These are phyloP conservation scores for Epinephelus lanceolatus DNA, from an alignment of 2,113 vertebrate genomes.

Conservation along the genomic window DNA sequence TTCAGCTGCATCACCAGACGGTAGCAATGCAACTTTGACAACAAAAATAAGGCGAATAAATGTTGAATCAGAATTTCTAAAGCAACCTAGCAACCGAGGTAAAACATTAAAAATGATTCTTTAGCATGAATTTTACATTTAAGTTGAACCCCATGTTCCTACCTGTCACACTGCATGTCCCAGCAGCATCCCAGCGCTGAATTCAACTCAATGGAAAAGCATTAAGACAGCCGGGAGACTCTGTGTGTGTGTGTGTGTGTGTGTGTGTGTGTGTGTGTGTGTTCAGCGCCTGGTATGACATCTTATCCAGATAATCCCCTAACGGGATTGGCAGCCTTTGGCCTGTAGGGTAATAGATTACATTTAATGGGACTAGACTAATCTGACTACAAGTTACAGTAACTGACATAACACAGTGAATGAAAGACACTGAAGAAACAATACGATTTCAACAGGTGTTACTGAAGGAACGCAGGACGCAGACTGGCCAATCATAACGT, in stretches of 20 bases:
- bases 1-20: not conserved
- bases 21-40: not conserved
- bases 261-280: conserved; percentile 1
- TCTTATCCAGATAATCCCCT: conserved; percentile 75
- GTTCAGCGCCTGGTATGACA: conserved; percentile 50
- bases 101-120: not conserved
- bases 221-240: not conserved
- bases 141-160: not conserved
- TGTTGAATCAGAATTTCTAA: not conserved
- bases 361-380: conserved; percentile 19
- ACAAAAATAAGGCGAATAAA: not conserved
- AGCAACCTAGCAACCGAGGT: not conserved
- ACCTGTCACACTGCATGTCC: conserved; percentile 26
- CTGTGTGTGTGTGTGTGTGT: not conserved
- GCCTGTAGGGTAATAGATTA: conserved; percentile 24
- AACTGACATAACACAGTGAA: not conserved
- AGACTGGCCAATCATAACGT: too few species aligned
- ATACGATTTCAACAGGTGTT: too few species aligned
- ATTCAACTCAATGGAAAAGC: conserved; percentile 22
- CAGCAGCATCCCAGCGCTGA: not conserved
- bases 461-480: too few species aligned
- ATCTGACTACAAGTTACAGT: conserved; percentile 7
- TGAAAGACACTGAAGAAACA: not conserved
- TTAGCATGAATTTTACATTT: not conserved
- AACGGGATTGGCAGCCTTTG: conserved; percentile 61